Percentiles rank a stretch among this genome's conserved stretches.
These are phyloP conservation scores for Podotricha telesiphe DNA, from an alignment of 2,888 invertebrate species.

Conservation along the genomic window DNA sequence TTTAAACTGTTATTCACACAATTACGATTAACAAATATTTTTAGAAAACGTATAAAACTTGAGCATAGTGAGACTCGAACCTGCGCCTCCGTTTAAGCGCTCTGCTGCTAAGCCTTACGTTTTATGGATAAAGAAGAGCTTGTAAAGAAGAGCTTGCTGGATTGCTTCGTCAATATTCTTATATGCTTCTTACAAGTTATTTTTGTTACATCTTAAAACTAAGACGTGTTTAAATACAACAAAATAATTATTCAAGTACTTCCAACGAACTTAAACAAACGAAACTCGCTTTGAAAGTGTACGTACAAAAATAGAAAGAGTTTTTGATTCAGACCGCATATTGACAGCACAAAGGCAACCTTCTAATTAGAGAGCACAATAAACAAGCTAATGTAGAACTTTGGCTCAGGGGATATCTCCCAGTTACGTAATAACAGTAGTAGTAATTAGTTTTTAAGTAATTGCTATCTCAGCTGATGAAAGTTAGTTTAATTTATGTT, in stretches of 20 bases:
- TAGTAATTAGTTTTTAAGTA: slow-evolving; percentile 14
- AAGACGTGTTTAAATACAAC: too few relatives aligned
- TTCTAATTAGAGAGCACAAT: slow-evolving; percentile 16
- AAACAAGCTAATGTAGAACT: slow-evolving; percentile 18
- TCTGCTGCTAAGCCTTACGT: too few relatives aligned
- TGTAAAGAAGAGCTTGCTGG: too few relatives aligned
- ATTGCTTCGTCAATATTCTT: too few relatives aligned
- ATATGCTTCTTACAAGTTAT: too few relatives aligned
- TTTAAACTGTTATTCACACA: too few relatives aligned
- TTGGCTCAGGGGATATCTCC: slow-evolving; percentile 8
- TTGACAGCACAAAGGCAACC: slow-evolving; percentile 9
- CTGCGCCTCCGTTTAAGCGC: too few relatives aligned
- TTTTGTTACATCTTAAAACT: too few relatives aligned
- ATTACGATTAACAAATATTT: too few relatives aligned
- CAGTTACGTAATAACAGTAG: background rate
- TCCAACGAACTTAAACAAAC: slow-evolving; percentile 3
- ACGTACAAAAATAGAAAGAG: background rate
- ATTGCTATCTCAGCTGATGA: background rate
- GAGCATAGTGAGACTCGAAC: too few relatives aligned
- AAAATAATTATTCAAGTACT: background rate
- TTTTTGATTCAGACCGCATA: slow-evolving; percentile 10
- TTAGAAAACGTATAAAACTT: too few relatives aligned
- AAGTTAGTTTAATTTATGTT: background rate
- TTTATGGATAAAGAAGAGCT: too few relatives aligned
- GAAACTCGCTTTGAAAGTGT: background rate